Evolutionary conservation across 1,140 invertebrate genomes (phyloP), one percentile per base, ranked within the genome.

Genomic region (Hormaphis cornu): DNA sequence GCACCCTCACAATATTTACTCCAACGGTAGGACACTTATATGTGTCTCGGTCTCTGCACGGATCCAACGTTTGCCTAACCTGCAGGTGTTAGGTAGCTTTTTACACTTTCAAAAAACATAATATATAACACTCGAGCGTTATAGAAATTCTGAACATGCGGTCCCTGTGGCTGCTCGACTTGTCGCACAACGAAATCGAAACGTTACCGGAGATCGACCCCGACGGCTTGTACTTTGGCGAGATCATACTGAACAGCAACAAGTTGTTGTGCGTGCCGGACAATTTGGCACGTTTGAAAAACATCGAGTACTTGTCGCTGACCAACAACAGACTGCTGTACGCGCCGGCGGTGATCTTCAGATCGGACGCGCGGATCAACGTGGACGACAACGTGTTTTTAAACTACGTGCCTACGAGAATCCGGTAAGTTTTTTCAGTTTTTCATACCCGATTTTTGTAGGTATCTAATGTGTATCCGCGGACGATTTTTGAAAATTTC

Each of bases 321-420:
- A 14, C 42, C 6, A 42, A 66, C 42, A 66, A 66, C 12, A 50
- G 18, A 16, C 61, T 66, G 2, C 16, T 66, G 2, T 66, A 66
- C 18, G 3, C n/a, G 12, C 61, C 61, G 0, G 61, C 61, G 1
- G 26, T 66, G 7, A 14, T 30, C 6, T 50, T 66, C 20, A 66
- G 28, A n/a, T 2, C 26, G 6, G 61, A 50, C 48, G 61, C 61
- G 7, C 48, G 24, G 24, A 48, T 66, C 40, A 66, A 50, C 5
- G 18, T 66, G 12, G 61, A 66, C 28, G 44, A 66, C 12, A 66
- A 66, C 40, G 44, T 44, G 14, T 50, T 48, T 24, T 66, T 66
- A 8, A 50, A 33, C 18, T 50, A 66, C 18, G 12, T 66, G 28
- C 28, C 44, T 1, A 24, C 33, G 0, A 50, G 22, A 16, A 66